Evolutionary conservation across 2,797 vertebrate species (phyloP), one percentile per base, ranked within the genome.

Genomic region (Chelmon rostratus): DNA sequence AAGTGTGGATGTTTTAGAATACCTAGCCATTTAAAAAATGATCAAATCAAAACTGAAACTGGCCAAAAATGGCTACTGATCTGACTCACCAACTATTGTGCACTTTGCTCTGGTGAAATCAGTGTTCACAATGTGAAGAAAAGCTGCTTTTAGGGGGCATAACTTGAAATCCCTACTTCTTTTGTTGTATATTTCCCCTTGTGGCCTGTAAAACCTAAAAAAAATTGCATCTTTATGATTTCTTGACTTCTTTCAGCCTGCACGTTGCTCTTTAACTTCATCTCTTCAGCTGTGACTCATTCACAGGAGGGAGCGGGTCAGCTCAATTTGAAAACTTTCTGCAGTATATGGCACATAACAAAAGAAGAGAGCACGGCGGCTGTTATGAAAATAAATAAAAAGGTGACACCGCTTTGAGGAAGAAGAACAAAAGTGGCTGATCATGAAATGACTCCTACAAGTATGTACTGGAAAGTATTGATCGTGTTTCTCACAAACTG

Each of bases 401-500:
- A 57, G 23, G 3, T 31, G 18, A 35, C 3, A 19, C 40, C 40
- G 21, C 25, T 73, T n/a, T 42, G 3, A 79, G 10, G 66, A 68
- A 66, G 37, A 10, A 23, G 50, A 33, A 37, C 28, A 50, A 19
- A 78, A 47, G n/a, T 16, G 56, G 0, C 18, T 49, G 8, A 40
- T 38, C 12, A 49, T 37, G 9, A 46, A n/a, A 25, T 13, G 56
- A 1, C 31, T 61, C 46, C 40, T 44, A 10, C 19, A 52, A 28
- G 2, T 31, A 2, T 31, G 33, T 16, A 33, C 5, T 9, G 18
- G 6, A 59, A 42, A 16, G 59, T 65, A 61, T 62, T 44, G 49
- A 56, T 62, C 9, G 54, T 37, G 18, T 74, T 40, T 78, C 19
- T 47, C n/a, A 31, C 50, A 61, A 75, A 64, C 61, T 72, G 19